Evolutionary conservation across 1,140 invertebrate genomes (phyloP).

Genomic region (Saccostrea glomerata): DNA sequence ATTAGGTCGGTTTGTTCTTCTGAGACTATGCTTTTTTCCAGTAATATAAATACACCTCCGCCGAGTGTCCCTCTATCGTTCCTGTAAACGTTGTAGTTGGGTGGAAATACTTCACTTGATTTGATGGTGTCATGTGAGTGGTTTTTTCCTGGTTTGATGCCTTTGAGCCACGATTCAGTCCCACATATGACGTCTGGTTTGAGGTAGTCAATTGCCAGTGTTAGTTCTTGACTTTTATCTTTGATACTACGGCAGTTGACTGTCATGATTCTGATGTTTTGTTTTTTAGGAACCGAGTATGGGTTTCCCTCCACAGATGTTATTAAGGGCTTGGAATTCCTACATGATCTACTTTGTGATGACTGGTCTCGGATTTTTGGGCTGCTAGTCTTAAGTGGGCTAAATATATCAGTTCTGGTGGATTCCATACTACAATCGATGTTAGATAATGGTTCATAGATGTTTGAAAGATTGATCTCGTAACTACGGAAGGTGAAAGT

Average conservation of each 20-base stretch:
- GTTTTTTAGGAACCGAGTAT: neutral
- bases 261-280: conserved; percentile 51
- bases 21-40: conserved; percentile 33
- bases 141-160: conserved; percentile 24
- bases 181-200: conserved; percentile 60
- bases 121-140: conserved; percentile 31
- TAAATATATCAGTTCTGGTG: no score
- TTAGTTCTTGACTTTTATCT: conserved; percentile 54
- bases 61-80: conserved; percentile 46
- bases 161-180: conserved; percentile 58
- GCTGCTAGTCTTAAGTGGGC: no score
- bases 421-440: no score
- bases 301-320: neutral
- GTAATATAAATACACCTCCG: conserved; percentile 53
- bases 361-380: no score
- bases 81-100: conserved; percentile 35
- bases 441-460: no score
- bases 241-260: conserved; percentile 57
- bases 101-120: conserved; percentile 53
- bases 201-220: conserved; percentile 44
- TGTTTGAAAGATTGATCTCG: no score
- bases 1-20: conserved; percentile 27
- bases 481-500: no score
- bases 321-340: no score
- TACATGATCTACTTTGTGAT: no score